Percentiles rank a stretch among this genome's conserved stretches.
Conservation (phyloP, 1,140 invertebrate genomes). For the Drosophila tropicalis region DNA sequence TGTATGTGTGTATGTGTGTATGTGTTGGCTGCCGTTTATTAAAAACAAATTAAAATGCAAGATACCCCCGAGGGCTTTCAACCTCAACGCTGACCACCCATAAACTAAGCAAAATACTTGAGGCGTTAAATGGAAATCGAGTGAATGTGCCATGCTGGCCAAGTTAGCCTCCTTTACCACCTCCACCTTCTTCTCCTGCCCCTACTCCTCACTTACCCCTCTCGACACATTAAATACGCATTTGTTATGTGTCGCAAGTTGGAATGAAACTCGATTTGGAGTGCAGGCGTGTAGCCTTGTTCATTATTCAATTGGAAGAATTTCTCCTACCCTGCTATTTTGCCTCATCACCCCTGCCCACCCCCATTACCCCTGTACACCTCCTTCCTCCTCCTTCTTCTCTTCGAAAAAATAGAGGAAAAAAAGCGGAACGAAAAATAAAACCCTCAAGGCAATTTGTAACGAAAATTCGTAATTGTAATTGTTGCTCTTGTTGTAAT, state of each 20-base stretch:
- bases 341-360: background rate
- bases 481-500: constrained; percentile 52
- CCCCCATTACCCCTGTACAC: background rate
- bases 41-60: constrained; percentile 79
- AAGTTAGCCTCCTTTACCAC: background rate
- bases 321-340: constrained; percentile 22
- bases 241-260: constrained; percentile 75
- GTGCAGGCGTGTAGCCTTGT: constrained; percentile 51
- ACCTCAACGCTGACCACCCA: constrained; percentile 75
- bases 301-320: constrained; percentile 67
- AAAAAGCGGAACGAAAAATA: background rate
- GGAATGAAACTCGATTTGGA: constrained; percentile 43
- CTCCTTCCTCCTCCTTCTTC: background rate
- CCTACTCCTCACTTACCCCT: constrained; percentile 27
- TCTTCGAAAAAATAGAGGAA: too few species aligned
- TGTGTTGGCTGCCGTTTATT: constrained; percentile 63
- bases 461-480: constrained; percentile 74
- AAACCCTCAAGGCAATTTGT: constrained; percentile 49
- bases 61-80: constrained; percentile 59
- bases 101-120: constrained; percentile 68
- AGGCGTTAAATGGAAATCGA: constrained; percentile 77
- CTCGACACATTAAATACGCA: constrained; percentile 78
- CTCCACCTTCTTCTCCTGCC: background rate
- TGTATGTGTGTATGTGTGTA: too few species aligned
- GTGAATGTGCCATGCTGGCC: constrained; percentile 33